A percentile compares a stretch with the other conserved stretches of the same genome.
phyloP scores from a whole-genome alignment of 2,797 vertebrate genomes.

The Catharus ustulatus region DNA sequence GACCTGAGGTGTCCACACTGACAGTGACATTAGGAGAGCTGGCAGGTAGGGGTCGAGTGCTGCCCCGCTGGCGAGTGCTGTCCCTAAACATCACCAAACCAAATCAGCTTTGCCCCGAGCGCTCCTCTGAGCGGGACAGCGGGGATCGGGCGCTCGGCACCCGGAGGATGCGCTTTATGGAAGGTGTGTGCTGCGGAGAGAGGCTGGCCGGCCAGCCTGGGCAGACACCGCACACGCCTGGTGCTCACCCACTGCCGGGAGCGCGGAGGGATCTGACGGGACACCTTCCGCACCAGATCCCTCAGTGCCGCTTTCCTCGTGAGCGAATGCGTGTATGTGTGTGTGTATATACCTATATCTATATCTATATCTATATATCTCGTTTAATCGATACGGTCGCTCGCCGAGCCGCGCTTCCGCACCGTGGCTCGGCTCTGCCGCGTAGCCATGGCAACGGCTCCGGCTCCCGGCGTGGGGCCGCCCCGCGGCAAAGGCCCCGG shows the following conservation, averaged over 20 bases:
- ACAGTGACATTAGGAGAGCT: not conserved
- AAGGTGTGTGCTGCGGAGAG: not conserved
- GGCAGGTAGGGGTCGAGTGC: not conserved
- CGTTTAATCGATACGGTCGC: constrained; percentile 68
- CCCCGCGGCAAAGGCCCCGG: not conserved
- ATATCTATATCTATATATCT: not conserved
- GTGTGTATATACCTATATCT: not conserved
- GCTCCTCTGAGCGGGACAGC: not conserved
- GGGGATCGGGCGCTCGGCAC: not conserved
- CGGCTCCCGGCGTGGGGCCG: constrained; percentile 43
- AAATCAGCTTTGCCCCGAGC: not conserved
- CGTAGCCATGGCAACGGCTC: constrained; percentile 78
- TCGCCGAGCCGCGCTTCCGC: constrained; percentile 67
- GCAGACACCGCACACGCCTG: not conserved
- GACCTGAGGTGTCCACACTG: not conserved
- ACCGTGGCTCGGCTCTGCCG: constrained; percentile 66
- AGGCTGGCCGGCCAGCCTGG: not conserved
- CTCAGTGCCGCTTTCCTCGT: not conserved
- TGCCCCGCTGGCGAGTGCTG: not conserved
- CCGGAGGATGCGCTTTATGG: not conserved
- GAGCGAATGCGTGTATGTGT: not conserved
- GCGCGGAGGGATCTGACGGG: not conserved
- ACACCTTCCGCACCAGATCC: not conserved
- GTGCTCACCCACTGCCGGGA: not conserved
- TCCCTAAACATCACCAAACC: not conserved